Base-by-base conservation (phyloP, 30 jellyfish, hydroid and myxozoan genomes). In the Pseudorhiza aurosa region DNA sequence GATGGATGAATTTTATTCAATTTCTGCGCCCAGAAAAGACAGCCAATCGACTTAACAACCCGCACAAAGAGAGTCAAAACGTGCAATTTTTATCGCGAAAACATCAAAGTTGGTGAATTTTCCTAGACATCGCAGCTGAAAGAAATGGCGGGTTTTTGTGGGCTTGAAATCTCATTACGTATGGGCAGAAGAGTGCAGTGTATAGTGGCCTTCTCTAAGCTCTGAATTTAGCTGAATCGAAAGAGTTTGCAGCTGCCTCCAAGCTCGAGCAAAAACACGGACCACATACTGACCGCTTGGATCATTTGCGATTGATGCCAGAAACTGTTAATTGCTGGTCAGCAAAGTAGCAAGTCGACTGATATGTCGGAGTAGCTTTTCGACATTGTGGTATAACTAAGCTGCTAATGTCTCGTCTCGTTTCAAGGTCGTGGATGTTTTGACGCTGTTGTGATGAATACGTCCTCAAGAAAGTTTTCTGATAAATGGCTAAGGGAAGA, bases 401-500 rank as follows among this genome's bases (percentile, higher is more conserved):
- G 21, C 67, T 7, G 67, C 67, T 22, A 1, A 18, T 53, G 67
- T 53, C 67, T 53, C 37, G 8, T 53, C 12, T 53, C 19, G 37
- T 21, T 53, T 18, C 19, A 15, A 21, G 67, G 24, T 53, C 14
- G 67, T 53, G 8, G 36, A 36, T 53, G 24, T 53, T 19, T 53
- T 68, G 6, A 51, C 8, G 59, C 7, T 29, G 44, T 42, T 68
- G 82, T 68, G 46, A 73, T 73, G 86, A 24, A 51, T 51, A 75
- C 59, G 27, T 29, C 75, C 21, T 73, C 86, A 45, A 73, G 86
- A 53, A 73, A 51, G 37, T 73, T 73, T 37, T 44, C 72, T 28
- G 86, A 73, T n/a, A 73, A 73, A 56, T 73, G 86, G 68, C 43
- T 65, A 17, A 73, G 86, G 32, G 86, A 73, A 39, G 86, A 73